Percentiles rank a stretch among this genome's conserved stretches.
Conservation (phyloP, 2,113 vertebrate species). For the Gulo gulo region DNA sequence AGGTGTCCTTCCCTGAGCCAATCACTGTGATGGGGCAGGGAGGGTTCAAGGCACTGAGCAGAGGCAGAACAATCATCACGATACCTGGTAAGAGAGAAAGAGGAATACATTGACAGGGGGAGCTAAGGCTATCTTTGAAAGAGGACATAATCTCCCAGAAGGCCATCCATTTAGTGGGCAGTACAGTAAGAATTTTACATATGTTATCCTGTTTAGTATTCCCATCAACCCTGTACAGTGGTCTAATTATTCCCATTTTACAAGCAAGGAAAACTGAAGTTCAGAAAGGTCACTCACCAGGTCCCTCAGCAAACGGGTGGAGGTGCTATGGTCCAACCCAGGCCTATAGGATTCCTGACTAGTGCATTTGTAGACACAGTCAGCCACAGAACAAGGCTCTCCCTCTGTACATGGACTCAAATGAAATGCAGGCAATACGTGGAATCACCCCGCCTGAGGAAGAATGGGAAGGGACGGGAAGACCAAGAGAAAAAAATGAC, state of each 20-base stretch:
- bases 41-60: not conserved
- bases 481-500: not conserved
- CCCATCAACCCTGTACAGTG: not conserved
- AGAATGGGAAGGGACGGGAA: not conserved
- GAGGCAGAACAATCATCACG: not conserved
- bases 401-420: not conserved
- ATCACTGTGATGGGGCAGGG: not conserved
- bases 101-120: not conserved
- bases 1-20: not conserved
- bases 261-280: not conserved
- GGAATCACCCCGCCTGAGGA: not conserved
- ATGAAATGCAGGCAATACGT: not conserved
- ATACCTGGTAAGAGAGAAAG: not conserved
- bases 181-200: not conserved
- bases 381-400: not conserved
- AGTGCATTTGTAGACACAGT: not conserved
- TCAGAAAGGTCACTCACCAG: not conserved
- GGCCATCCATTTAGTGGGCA: not conserved
- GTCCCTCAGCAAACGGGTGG: not conserved
- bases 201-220: not conserved
- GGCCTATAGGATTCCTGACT: not conserved
- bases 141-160: not conserved
- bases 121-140: not conserved
- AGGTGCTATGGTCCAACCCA: not conserved
- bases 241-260: not conserved